phyloP scores from a whole-genome alignment of 2,797 vertebrate species.

The Periophthalmus magnuspinnatus region DNA sequence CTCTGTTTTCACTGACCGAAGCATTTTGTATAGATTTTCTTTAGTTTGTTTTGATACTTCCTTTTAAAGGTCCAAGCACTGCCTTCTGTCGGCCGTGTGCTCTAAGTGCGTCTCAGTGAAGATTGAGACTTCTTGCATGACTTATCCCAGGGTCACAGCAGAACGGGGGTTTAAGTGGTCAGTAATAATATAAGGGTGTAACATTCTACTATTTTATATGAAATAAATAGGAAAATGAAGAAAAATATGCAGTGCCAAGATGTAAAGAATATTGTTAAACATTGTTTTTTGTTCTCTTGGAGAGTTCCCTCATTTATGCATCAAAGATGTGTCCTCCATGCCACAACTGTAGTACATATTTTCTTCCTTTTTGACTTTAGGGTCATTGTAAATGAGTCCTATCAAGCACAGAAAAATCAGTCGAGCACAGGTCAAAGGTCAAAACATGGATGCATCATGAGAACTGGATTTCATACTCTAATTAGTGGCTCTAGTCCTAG shows the following conservation, averaged over 20 bases:
- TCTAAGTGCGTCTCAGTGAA: conserved; percentile 58
- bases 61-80: conserved; percentile 85
- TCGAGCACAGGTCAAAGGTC: conserved; percentile 44
- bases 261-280: conserved; percentile 92
- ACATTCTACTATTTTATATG: conserved; percentile 92
- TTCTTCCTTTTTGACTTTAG: conserved; percentile 53
- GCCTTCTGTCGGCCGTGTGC: conserved; percentile 85
- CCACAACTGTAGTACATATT: conserved; percentile 59
- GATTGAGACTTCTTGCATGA: conserved; percentile 92
- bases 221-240: conserved; percentile 72
- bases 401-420: conserved; percentile 63
- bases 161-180: conserved; percentile 81
- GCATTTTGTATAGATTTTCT: conserved; percentile 90
- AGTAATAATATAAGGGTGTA: conserved; percentile 87
- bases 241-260: conserved; percentile 96
- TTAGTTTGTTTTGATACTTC: conserved; percentile 88
- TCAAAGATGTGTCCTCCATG: conserved; percentile 62
- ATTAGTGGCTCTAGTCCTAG: background rate
- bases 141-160: conserved; percentile 86
- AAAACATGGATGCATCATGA: conserved; percentile 16
- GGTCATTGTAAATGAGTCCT: conserved; percentile 58
- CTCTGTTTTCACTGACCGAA: conserved; percentile 87
- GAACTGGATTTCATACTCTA: conserved; percentile 4
- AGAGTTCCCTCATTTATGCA: conserved; percentile 76
- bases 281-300: conserved; percentile 60